These are phyloP conservation scores for Sinodicranocentrus sp. DNA, from an alignment of 2,888 invertebrate genomes.

Conservation along the genomic window DNA sequence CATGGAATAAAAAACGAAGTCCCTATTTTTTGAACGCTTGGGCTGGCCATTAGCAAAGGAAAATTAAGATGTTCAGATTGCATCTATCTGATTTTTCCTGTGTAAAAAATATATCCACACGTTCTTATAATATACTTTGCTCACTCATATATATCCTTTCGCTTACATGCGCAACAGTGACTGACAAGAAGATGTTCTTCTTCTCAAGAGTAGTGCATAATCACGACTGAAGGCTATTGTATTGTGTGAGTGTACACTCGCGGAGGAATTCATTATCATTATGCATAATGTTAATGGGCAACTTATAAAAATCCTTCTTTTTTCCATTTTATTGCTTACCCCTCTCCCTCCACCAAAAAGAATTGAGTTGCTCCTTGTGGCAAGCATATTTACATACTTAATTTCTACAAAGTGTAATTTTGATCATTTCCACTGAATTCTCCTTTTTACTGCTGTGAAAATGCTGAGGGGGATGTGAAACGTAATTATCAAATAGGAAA, in stretches of 20 bases:
- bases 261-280: conserved; percentile 50
- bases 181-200: conserved; percentile 1
- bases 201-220: conserved; percentile 15
- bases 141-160: no score
- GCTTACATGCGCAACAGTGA: background rate
- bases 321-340: background rate
- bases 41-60: conserved; percentile 46
- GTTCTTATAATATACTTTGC: background rate
- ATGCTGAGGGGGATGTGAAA: conserved; percentile 43
- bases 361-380: conserved; percentile 45
- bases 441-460: conserved; percentile 38
- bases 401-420: conserved; percentile 58
- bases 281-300: conserved; percentile 46
- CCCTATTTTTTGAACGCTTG: no score
- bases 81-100: conserved; percentile 38
- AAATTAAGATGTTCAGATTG: conserved; percentile 51
- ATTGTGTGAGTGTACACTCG: conserved; percentile 10
- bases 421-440: conserved; percentile 31
- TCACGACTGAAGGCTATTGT: conserved; percentile 30
- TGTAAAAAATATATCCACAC: background rate
- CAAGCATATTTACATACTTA: conserved; percentile 61
- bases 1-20: no score
- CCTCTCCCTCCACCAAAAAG: conserved; percentile 8
- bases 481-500: no score
- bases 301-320: conserved; percentile 37